Percentiles rank a stretch among this genome's conserved stretches.
Conservation (phyloP, 2,113 vertebrate genomes). For the Nesogale talazaci region DNA sequence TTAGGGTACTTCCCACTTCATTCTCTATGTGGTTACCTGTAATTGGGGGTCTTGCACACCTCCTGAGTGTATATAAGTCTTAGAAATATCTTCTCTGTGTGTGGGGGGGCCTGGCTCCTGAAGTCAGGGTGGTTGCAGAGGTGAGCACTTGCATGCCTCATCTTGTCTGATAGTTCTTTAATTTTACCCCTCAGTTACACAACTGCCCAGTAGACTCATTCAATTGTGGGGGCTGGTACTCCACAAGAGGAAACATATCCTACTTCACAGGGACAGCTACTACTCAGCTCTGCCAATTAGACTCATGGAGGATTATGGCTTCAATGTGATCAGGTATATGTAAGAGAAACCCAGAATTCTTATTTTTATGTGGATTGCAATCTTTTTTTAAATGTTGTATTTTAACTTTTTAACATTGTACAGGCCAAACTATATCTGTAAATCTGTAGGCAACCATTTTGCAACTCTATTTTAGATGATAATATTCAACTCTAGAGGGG, state of each 20-base stretch:
- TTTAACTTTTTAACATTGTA: slow-evolving; percentile 35
- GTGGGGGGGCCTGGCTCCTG: too few relatives aligned
- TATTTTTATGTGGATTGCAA: slow-evolving; percentile 29
- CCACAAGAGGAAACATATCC: neutral
- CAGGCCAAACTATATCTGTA: neutral
- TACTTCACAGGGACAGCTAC: neutral
- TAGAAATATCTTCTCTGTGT: too few relatives aligned
- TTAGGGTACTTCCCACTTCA: too few relatives aligned
- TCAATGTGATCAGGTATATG: neutral
- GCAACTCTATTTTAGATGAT: slow-evolving; percentile 29
- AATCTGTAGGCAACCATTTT: neutral
- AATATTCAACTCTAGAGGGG: slow-evolving; percentile 1
- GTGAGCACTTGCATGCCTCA: too few relatives aligned
- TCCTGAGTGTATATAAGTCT: too few relatives aligned
- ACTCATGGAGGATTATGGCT: neutral
- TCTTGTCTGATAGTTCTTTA: too few relatives aligned
- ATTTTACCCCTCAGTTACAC: too few relatives aligned
- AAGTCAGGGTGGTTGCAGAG: too few relatives aligned
- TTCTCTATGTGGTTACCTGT: too few relatives aligned
- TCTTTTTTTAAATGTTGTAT: slow-evolving; percentile 34
- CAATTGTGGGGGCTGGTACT: too few relatives aligned
- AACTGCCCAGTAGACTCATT: too few relatives aligned
- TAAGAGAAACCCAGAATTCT: slow-evolving; percentile 10
- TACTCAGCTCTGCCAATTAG: neutral
- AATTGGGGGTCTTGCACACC: too few relatives aligned